phyloP scores from a whole-genome alignment of 2,888 invertebrate species.

The Steromphala cineraria region DNA sequence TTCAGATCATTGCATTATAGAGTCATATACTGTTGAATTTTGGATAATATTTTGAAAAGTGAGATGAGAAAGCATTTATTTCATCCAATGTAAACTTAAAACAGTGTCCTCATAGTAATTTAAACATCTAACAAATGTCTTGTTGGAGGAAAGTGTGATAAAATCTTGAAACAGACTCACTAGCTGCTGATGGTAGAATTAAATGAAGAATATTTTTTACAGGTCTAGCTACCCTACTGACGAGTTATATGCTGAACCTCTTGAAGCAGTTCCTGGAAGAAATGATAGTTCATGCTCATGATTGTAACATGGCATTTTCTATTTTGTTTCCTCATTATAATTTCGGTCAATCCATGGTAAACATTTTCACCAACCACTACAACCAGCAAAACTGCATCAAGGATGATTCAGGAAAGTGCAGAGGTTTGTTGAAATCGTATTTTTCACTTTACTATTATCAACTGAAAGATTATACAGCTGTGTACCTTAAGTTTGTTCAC shows the following conservation, averaged over 20 bases:
- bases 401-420: no score
- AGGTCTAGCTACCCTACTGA: conserved; percentile 84
- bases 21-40: no score
- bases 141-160: not conserved
- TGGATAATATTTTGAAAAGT: not conserved
- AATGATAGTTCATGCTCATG: not conserved
- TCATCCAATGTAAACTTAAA: not conserved
- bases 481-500: no score
- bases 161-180: not conserved
- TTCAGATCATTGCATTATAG: no score
- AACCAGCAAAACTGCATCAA: conserved; percentile 1
- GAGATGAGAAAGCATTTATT: not conserved
- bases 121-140: no score
- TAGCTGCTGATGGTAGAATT: no score
- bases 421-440: no score
- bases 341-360: conserved; percentile 76
- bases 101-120: no score
- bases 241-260: conserved; percentile 79
- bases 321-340: conserved; percentile 83
- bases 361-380: conserved; percentile 74
- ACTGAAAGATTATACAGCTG: no score
- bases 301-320: conserved; percentile 82
- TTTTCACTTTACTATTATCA: no score
- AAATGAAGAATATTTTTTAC: no score
- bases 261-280: not conserved